phyloP scores from a whole-genome alignment of 2,113 vertebrate species.

The Rhadina sibilatrix region DNA sequence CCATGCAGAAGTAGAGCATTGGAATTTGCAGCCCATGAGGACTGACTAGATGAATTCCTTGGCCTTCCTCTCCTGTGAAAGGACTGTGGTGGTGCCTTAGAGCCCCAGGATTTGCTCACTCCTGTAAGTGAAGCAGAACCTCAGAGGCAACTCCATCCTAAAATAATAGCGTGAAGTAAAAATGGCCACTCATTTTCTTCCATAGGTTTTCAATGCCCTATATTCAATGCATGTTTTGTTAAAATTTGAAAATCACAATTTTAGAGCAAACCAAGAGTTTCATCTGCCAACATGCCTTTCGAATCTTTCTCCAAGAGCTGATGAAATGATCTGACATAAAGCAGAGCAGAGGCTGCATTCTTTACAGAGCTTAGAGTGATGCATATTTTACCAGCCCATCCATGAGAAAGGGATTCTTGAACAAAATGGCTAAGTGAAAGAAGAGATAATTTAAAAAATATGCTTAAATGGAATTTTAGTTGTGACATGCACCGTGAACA shows the following conservation, averaged over 20 bases:
- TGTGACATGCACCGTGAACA: background rate
- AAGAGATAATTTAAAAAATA: background rate
- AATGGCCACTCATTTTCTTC: background rate
- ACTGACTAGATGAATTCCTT: background rate
- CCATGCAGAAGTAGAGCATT: background rate
- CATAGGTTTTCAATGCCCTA: background rate
- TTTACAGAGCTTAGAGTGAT: background rate
- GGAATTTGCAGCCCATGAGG: background rate
- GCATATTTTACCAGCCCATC: background rate
- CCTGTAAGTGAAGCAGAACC: background rate
- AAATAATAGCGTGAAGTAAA: background rate
- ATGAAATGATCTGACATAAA: constrained; percentile 46
- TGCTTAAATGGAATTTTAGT: background rate
- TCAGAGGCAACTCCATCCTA: background rate
- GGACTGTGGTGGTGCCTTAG: background rate
- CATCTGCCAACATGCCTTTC: background rate
- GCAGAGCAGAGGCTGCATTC: constrained; percentile 32
- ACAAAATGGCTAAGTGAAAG: background rate
- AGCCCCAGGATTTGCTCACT: background rate
- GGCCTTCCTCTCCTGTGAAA: background rate
- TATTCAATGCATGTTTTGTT: background rate
- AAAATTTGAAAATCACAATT: background rate
- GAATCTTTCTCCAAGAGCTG: constrained; percentile 15
- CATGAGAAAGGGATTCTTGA: constrained; percentile 18
- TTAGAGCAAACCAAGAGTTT: constrained; percentile 12